Evolutionary conservation across 2,888 invertebrate species (phyloP).

Genomic region (Hedya salicella): DNA sequence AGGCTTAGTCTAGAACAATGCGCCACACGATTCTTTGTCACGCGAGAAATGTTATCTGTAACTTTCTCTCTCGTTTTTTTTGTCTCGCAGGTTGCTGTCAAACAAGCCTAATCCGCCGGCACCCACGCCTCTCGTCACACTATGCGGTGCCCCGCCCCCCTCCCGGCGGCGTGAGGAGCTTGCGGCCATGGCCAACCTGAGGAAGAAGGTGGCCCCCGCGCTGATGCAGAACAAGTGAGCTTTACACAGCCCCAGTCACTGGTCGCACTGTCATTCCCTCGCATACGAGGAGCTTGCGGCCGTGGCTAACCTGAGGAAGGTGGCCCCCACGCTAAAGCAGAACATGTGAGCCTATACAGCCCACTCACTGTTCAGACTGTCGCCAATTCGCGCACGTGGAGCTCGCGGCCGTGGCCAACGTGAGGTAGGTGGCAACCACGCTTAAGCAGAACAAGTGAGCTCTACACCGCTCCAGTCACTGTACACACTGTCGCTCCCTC

Average conservation of each 20-base stretch:
- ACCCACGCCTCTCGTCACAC: slow-evolving; percentile 74
- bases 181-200: slow-evolving; percentile 88
- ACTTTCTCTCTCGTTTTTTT: background rate
- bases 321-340: too few relatives aligned
- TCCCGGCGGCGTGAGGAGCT: slow-evolving; percentile 89
- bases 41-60: too few relatives aligned
- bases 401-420: slow-evolving; percentile 88
- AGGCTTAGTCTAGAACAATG: too few relatives aligned
- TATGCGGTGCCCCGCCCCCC: slow-evolving; percentile 84
- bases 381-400: too few relatives aligned
- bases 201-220: slow-evolving; percentile 87
- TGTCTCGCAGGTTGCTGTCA: slow-evolving; percentile 59
- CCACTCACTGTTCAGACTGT: too few relatives aligned
- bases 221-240: slow-evolving; percentile 73
- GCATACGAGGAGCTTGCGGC: slow-evolving; percentile 88
- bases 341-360: too few relatives aligned
- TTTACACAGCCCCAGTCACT: background rate
- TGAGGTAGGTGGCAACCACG: slow-evolving; percentile 87
- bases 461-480: background rate
- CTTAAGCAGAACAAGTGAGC: slow-evolving; percentile 73
- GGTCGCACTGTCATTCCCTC: slow-evolving; percentile 66
- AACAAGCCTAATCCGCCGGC: slow-evolving; percentile 61
- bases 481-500: slow-evolving; percentile 66
- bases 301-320: slow-evolving; percentile 88
- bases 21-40: too few relatives aligned